These are phyloP conservation scores for Chironomus striatipennis DNA, from an alignment of 1,140 invertebrate genomes.

Conservation along the genomic window DNA sequence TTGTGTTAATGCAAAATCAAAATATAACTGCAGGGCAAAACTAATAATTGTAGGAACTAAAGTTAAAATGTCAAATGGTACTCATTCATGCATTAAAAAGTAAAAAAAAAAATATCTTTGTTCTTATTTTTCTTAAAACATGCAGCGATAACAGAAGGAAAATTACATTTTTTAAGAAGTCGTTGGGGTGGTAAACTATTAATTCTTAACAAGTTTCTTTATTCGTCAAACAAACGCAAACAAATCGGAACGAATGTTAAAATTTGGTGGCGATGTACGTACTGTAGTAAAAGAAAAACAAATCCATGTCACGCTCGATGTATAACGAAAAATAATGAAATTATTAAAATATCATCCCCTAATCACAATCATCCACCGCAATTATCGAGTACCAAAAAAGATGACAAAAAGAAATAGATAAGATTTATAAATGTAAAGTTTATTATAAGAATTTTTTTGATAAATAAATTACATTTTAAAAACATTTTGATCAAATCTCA, in stretches of 20 bases:
- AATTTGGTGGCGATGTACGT: slow-evolving; percentile 15
- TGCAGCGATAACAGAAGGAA: background rate
- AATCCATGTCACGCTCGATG: background rate
- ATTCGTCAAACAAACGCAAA: slow-evolving; percentile 37
- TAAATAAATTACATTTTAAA: too few relatives aligned
- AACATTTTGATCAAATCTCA: too few relatives aligned
- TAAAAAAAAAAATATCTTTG: background rate
- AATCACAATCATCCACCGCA: background rate
- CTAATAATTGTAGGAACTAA: background rate
- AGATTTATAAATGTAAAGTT: background rate
- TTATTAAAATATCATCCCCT: background rate
- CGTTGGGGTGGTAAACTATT: slow-evolving; percentile 37
- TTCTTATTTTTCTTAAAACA: background rate
- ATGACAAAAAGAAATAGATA: background rate
- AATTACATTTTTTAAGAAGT: slow-evolving; percentile 26
- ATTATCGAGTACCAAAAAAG: background rate
- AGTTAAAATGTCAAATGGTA: background rate
- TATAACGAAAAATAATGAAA: background rate
- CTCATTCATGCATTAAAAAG: background rate
- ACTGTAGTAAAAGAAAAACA: background rate
- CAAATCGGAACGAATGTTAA: background rate
- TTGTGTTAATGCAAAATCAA: background rate
- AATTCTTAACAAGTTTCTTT: slow-evolving; percentile 37
- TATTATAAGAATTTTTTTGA: background rate
- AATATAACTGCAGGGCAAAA: background rate